These are phyloP conservation scores for Orycteropus afer DNA, from an alignment of 2,113 vertebrate species.

Conservation along the genomic window DNA sequence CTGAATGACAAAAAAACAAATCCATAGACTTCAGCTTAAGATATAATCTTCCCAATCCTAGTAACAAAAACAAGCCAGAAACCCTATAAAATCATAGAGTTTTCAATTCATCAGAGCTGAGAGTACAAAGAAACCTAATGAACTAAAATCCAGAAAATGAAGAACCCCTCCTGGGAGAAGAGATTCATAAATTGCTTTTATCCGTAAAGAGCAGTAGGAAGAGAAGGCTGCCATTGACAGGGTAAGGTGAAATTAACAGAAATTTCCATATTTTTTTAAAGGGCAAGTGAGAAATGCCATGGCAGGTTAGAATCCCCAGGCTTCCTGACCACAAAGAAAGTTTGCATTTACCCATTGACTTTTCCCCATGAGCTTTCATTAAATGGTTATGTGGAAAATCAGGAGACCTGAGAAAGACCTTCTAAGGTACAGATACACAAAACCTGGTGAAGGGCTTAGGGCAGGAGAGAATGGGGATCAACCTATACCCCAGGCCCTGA, in stretches of 20 bases:
- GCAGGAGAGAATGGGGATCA: not conserved
- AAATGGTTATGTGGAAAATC: not conserved
- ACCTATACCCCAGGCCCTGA: not conserved
- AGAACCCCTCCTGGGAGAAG: not conserved
- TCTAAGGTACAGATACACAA: not conserved
- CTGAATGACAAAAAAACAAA: not conserved
- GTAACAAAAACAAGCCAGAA: not conserved
- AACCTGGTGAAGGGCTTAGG: not conserved
- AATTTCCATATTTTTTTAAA: not conserved
- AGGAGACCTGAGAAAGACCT: not conserved
- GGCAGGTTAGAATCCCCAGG: not conserved
- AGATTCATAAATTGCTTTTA: not conserved
- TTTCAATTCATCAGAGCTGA: not conserved
- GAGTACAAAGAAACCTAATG: not conserved
- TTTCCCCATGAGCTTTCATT: not conserved
- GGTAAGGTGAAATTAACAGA: not conserved
- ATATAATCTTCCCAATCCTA: not conserved
- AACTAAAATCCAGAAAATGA: conserved; percentile 3
- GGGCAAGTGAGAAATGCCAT: not conserved
- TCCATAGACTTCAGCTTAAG: not conserved
- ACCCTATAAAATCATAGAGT: not conserved
- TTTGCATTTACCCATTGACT: not conserved
- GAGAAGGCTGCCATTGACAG: not conserved
- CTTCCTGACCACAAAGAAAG: not conserved
- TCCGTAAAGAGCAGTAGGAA: not conserved